These are phyloP conservation scores for Drosophila sp. DNA, from an alignment of 1,140 invertebrate species.

Conservation along the genomic window DNA sequence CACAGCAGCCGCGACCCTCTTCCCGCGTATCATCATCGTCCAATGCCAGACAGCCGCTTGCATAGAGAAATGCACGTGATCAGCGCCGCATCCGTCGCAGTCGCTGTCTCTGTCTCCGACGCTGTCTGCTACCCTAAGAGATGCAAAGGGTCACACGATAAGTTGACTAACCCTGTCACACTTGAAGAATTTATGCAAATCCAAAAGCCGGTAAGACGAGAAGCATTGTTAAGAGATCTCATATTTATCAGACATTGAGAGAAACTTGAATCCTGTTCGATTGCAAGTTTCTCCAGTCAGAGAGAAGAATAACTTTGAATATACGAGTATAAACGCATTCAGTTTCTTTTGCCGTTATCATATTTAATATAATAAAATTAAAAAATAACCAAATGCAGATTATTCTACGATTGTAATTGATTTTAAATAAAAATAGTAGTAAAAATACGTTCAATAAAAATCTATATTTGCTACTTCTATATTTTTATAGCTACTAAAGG, in stretches of 20 bases:
- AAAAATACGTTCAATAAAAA: no score
- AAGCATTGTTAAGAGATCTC: background rate
- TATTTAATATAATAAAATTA: no score
- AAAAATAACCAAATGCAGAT: no score
- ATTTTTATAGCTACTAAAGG: background rate
- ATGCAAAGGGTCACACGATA: constrained; percentile 5
- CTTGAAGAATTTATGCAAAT: background rate
- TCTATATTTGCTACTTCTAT: no score
- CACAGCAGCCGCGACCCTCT: constrained; percentile 47
- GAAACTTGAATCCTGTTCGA: background rate
- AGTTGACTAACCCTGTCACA: constrained; percentile 12
- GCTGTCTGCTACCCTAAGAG: constrained; percentile 41
- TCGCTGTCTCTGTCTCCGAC: background rate
- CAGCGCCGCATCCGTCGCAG: constrained; percentile 27
- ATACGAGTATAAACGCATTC: no score
- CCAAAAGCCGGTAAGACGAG: background rate
- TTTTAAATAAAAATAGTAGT: no score
- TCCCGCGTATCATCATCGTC: constrained; percentile 9
- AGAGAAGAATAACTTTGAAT: background rate
- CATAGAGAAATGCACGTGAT: constrained; percentile 71
- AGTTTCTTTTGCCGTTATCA: no score
- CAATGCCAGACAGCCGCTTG: constrained; percentile 53
- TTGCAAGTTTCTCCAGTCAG: background rate
- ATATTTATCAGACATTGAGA: background rate
- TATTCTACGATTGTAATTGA: no score